Evolutionary conservation across 2,797 vertebrate genomes (phyloP).

Genomic region (Alauda arvensis): DNA sequence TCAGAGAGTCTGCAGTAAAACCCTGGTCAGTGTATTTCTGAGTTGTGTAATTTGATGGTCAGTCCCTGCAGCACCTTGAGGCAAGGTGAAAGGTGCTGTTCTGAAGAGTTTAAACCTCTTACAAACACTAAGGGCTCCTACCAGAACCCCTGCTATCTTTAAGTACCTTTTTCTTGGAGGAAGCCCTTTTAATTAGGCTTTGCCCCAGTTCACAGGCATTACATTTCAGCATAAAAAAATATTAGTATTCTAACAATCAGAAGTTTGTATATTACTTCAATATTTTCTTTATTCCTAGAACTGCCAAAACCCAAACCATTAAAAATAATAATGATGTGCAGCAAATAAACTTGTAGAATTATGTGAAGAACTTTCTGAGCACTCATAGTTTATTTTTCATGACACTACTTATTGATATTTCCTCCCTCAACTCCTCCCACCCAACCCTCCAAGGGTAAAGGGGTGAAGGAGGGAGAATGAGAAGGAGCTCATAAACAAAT

Average conservation of each 20-base stretch:
- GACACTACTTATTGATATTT: neutral
- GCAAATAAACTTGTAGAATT: neutral
- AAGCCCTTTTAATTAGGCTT: constrained; percentile 7
- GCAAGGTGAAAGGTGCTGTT: neutral
- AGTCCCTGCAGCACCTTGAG: neutral
- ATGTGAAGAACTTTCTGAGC: neutral
- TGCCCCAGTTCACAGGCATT: neutral
- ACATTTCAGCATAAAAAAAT: neutral
- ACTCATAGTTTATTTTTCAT: neutral
- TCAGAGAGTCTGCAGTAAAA: neutral
- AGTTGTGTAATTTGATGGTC: neutral
- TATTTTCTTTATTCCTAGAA: neutral
- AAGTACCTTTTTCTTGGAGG: neutral
- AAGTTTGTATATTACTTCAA: neutral
- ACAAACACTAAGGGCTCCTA: neutral
- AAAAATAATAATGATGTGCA: neutral
- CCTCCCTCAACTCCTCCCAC: accelerated
- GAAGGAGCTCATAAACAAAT: neutral
- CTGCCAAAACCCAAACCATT: neutral
- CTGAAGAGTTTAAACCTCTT: neutral
- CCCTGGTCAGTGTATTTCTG: neutral
- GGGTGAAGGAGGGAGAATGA: neutral
- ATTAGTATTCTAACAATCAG: neutral
- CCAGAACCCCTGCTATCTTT: neutral
- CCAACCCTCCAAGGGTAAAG: neutral